phyloP scores from a whole-genome alignment of 2,113 vertebrate species.

The Antigone vipio region DNA sequence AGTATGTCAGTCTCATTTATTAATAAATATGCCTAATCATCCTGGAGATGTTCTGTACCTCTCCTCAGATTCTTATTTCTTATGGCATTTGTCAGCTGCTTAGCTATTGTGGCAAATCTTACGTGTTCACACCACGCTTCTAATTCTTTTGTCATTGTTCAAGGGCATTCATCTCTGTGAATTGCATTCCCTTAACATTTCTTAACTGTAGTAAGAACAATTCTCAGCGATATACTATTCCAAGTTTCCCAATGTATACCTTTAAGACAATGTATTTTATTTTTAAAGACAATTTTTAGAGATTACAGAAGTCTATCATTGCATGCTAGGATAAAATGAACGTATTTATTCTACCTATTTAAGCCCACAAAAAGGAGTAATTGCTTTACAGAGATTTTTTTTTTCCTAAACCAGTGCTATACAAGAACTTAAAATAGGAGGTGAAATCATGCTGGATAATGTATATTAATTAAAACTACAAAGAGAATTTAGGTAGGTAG shows the following conservation, averaged over 20 bases:
- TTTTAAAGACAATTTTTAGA: not conserved
- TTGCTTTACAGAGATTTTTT: not conserved
- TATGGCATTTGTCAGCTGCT: not conserved
- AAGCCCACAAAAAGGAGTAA: not conserved
- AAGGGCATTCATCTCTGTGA: not conserved
- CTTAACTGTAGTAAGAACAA: not conserved
- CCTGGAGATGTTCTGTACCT: not conserved
- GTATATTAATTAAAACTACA: conserved; percentile 63
- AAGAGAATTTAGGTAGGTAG: conserved; percentile 35
- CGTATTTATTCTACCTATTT: not conserved
- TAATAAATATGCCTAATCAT: not conserved
- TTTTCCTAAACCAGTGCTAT: not conserved
- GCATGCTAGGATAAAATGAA: not conserved
- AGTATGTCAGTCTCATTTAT: not conserved
- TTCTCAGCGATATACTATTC: not conserved
- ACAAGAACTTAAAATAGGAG: conserved; percentile 10
- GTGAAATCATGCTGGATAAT: conserved; percentile 38
- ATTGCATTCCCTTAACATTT: not conserved
- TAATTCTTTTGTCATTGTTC: not conserved
- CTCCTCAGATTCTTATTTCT: not conserved
- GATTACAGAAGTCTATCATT: not conserved
- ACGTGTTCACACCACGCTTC: rapidly evolving
- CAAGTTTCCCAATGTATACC: not conserved
- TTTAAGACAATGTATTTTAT: not conserved
- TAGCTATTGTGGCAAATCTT: not conserved